Evolutionary conservation across 2,113 vertebrate genomes (phyloP), one percentile per base, ranked within the genome.

Genomic region (Aleadryas rufinucha): DNA sequence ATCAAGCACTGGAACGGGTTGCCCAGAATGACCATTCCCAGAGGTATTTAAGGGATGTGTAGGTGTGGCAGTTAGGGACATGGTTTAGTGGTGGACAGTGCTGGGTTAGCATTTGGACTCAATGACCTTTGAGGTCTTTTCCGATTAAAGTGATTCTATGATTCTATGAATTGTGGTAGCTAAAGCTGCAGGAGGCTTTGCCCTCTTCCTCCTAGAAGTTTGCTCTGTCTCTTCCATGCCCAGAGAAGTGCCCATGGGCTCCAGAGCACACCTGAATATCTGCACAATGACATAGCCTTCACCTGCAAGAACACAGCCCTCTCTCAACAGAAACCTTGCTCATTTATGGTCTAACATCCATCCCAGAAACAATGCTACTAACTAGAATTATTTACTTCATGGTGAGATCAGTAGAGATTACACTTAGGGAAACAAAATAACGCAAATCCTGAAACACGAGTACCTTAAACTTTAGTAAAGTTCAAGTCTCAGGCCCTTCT

Each of bases 231-330:
- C 35, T 50, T 70, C 27, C 2, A 1, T 10, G 35, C 11, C 37
- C 18, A 42, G 56, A 65, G 64, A 61, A 74, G 45, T 0, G 0
- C 22, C 35, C 56, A 42, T 1, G 2, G 33, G 12, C 63, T 89
- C 44, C 64, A 80, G 37, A 76, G 54, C 20, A 33, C 1, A 1
- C 5, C 28, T 0, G 0, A 23, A 14, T 9, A 33, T 31, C 49
- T 74, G 27, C 69, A 56, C 12, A 42, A 52, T 31, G 45, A 15
- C 23, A 16, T 5, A 21, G 33, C 37, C 59, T 53, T 19, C 56
- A 74, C 16, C 41, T 68, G 49, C 33, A 54, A 75, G 44, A 75
- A 28, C 7, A 30, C 6, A 63, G 10, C 1, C 7, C 21, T 74
- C 41, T 21, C 20, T 74, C 11, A 5, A 42, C 13, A 17, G 5